phyloP scores from a whole-genome alignment of 2,797 vertebrate genomes.

The Rhynchotus rufescens region DNA sequence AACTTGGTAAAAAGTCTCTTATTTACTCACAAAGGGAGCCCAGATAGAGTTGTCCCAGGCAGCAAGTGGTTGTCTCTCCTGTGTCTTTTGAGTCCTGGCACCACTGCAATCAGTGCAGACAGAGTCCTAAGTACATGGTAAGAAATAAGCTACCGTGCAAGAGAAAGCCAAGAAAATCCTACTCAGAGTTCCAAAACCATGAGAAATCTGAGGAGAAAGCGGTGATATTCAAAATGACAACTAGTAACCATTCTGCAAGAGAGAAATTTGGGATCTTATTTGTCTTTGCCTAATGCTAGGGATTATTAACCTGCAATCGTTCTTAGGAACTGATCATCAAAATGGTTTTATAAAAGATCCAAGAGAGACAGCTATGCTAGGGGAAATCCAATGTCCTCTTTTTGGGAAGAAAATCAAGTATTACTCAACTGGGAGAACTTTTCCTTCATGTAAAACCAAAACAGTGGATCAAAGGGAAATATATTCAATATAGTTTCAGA shows the following conservation, averaged over 20 bases:
- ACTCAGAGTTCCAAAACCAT: not conserved
- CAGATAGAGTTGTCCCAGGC: too few relatives aligned
- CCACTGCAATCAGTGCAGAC: too few relatives aligned
- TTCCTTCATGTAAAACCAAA: not conserved
- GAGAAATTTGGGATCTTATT: not conserved
- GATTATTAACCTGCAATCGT: not conserved
- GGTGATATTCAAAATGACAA: not conserved
- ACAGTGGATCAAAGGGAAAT: rapidly evolving
- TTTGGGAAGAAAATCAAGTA: not conserved
- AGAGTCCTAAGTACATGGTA: too few relatives aligned
- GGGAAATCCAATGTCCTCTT: not conserved
- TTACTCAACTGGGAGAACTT: not conserved
- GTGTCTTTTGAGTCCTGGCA: too few relatives aligned
- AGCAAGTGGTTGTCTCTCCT: too few relatives aligned
- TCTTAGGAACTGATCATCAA: not conserved
- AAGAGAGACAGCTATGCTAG: not conserved
- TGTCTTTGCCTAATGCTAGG: too few relatives aligned
- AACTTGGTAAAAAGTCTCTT: too few relatives aligned
- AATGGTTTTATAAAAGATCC: not conserved
- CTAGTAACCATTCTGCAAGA: not conserved
- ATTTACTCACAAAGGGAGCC: too few relatives aligned
- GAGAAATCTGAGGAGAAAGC: not conserved
- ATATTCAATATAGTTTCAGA: not conserved
- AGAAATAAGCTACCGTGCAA: rapidly evolving
- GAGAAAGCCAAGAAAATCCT: not conserved